Evolutionary conservation across 2,113 vertebrate genomes (phyloP).

Genomic region (Corythoichthys haematopterus): DNA sequence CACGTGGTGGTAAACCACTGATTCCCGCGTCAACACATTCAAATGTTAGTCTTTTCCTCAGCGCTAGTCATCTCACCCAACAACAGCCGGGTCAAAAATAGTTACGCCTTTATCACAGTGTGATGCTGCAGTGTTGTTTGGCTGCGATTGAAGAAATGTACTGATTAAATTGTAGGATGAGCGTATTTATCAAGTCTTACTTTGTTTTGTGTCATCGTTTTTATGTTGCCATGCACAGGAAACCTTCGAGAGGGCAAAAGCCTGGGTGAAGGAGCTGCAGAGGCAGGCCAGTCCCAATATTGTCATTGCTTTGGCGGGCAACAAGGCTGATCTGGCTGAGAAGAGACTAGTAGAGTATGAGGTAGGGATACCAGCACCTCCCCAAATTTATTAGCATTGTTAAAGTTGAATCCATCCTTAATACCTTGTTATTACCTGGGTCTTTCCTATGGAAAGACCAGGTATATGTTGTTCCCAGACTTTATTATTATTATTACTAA

Average conservation of each 20-base stretch:
- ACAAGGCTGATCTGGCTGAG: slow-evolving; percentile 78
- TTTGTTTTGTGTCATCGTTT: background rate
- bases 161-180: background rate
- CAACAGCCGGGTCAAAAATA: background rate
- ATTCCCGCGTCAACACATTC: no score
- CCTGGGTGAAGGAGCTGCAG: slow-evolving; percentile 83
- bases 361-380: slow-evolving; percentile 50
- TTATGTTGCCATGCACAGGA: slow-evolving; percentile 57
- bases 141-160: background rate
- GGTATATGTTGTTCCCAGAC: no score
- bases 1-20: no score
- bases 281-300: slow-evolving; percentile 82
- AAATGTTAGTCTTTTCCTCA: no score
- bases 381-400: no score
- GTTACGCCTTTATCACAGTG: background rate
- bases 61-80: no score
- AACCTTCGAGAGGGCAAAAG: slow-evolving; percentile 79
- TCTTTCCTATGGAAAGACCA: no score
- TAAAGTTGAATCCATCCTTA: no score
- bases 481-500: no score
- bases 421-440: no score
- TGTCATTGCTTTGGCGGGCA: slow-evolving; percentile 79
- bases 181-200: background rate
- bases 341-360: slow-evolving; percentile 81
- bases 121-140: background rate